These are phyloP conservation scores for Andricus quercusramuli DNA, from an alignment of 2,888 invertebrate species.

Conservation along the genomic window DNA sequence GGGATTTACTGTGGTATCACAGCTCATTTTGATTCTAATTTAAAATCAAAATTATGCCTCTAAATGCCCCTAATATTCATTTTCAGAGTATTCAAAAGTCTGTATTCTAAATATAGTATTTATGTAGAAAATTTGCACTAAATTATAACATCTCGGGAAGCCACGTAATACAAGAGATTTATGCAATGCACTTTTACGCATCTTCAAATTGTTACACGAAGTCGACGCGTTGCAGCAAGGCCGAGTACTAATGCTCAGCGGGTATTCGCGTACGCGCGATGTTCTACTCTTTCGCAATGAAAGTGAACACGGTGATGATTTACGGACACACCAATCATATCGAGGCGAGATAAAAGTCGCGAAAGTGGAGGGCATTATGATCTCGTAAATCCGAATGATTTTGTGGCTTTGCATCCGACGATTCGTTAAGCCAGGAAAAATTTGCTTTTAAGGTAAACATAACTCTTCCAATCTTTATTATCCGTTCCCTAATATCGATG, in stretches of 20 bases:
- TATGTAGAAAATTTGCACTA: neutral
- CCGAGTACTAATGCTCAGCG: slow-evolving; percentile 6
- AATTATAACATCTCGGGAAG: neutral
- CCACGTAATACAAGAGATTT: neutral
- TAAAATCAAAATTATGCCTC: too few species aligned
- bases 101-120: neutral
- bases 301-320: slow-evolving; percentile 55
- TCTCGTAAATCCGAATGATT: slow-evolving; percentile 38
- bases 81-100: neutral
- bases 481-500: slow-evolving; percentile 13
- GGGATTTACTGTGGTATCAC: too few species aligned
- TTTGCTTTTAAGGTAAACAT: slow-evolving; percentile 32
- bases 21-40: neutral
- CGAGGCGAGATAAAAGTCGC: slow-evolving; percentile 53
- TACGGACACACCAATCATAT: slow-evolving; percentile 62
- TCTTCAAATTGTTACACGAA: slow-evolving; percentile 24
- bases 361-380: slow-evolving; percentile 43
- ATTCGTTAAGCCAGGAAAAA: slow-evolving; percentile 25
- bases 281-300: slow-evolving; percentile 56
- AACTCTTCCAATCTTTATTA: slow-evolving; percentile 22
- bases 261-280: slow-evolving; percentile 8
- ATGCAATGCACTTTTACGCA: slow-evolving; percentile 25
- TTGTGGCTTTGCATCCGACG: slow-evolving; percentile 17
- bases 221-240: neutral
- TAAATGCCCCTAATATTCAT: neutral